Base-by-base conservation (phyloP, 2,888 invertebrate genomes). In the Clunio marinus region DNA sequence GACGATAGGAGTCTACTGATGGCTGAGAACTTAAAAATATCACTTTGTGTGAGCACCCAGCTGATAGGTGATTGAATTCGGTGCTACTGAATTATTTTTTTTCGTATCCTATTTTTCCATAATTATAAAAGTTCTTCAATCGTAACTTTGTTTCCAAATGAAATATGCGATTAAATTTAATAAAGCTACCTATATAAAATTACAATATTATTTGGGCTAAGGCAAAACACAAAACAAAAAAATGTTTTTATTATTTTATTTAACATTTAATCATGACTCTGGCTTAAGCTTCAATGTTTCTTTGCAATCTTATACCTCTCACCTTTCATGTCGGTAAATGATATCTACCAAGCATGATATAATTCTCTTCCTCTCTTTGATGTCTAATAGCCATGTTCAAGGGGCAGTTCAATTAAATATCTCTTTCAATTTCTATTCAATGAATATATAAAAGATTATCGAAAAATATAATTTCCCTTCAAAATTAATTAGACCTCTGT, bases 221-320 rank as follows among this genome's bases (percentile, higher is more conserved):
- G 13, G 41, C 41, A 41, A 41, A 32, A 32, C 32, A 4, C 32
- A 32, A 55, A 58, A 58, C 5, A 57, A 10, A 28, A 27, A 58
- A 27, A 58, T 58, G 8, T 27, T 28, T 58, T 58, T 55, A 10
- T 55, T 20, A 27, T 55, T 25, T 58, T 58, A 58, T 45, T 45
- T 45, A 58, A 58, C 58, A 58, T 58, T 58, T 28, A 58, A 58
- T 27, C 58, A 28, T 58, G 58, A n/a, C 51, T 51, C 51, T 51
- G 28, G n/a, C n/a, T 58, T n/a, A 28, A 55, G 55, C 27, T 28
- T n/a, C n/a, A n/a, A n/a, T n/a, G n/a, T n/a, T n/a, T n/a, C 35
- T 13, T 45, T 58, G 15, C 28, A 22, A 22, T 28, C 24, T 27
- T 58, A 8, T 27, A 3, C 28, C 28, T 28, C 28, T 28, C 58